Base-by-base conservation (phyloP, 2,113 vertebrate species). In the Vireo altiloquus region DNA sequence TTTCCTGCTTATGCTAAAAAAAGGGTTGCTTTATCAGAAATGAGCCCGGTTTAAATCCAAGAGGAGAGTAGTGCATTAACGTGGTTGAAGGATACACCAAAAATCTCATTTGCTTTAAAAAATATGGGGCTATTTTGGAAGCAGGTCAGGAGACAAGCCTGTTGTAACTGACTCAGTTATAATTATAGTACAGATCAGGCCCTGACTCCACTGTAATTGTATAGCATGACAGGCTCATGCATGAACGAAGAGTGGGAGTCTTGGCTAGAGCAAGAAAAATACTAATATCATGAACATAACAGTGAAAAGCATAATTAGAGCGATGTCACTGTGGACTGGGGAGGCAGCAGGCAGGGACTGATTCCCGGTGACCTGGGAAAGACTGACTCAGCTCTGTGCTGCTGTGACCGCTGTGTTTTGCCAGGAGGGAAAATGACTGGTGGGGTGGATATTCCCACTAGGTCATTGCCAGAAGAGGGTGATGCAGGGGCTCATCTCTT, bases 111-210 rank as follows among this genome's bases (percentile, higher is more conserved):
- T 93, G 57, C 92, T 88, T 92, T 94, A 87, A 95, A 95, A 96
- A 95, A 83, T 60, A 56, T 20, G 72, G 60, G 56, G 46, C 88
- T 95, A 86, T 95, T 97, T 96, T 87, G 82, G 92, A 97, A 95
- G 65, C 82, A 90, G 95, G 95, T 95, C 95, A 96, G 94, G 85
- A 97, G 90, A 96, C 95, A 92, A 92, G 88, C 44, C 88, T 96
- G 94, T 94, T 94, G 93, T 95, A 96, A 95, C 88, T 96, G 96
- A 97, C 93, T 97, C 95, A 95, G 94, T 94, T 96, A 93, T 95
- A 97, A 97, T 97, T 96, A 97, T 96, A 95, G 95, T 61, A 69
- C 86, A 96, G 95, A 95, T 89, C 93, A 93, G 94, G 92, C 93
- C 94, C 88, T 77, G 88, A 92, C 95, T 97, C 90, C 94, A 69